Evolutionary conservation across 2,888 invertebrate species (phyloP).

Genomic region (Campopleginae sp.): DNA sequence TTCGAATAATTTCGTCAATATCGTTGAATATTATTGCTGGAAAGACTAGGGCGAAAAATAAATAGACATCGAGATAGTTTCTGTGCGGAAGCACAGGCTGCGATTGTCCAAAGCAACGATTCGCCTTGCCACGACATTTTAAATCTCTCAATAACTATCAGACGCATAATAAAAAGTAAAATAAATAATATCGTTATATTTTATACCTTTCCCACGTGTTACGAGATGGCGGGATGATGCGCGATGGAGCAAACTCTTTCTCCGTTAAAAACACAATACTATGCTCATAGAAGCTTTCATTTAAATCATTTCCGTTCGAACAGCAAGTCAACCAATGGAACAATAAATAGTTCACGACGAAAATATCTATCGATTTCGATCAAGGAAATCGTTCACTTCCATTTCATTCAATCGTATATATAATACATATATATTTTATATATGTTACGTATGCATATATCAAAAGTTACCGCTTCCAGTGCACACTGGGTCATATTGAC

Average conservation of each 20-base stretch:
- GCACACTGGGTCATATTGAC: too few relatives aligned
- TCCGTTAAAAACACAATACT: conserved; percentile 8
- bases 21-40: conserved; percentile 6
- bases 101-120: not conserved
- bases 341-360: conserved; percentile 69
- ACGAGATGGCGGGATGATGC: conserved; percentile 72
- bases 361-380: conserved; percentile 65
- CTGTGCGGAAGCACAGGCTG: not conserved
- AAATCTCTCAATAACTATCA: not conserved
- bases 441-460: conserved; percentile 19
- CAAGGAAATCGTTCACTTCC: conserved; percentile 48
- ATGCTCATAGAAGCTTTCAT: not conserved
- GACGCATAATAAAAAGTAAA: not conserved
- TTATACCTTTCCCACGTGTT: conserved; percentile 84
- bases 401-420: conserved; percentile 58
- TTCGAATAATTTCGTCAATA: not conserved
- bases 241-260: conserved; percentile 59
- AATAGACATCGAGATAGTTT: not conserved
- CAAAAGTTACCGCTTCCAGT: not conserved
- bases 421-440: conserved; percentile 19
- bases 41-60: conserved; percentile 14
- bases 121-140: not conserved
- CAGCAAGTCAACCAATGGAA: conserved; percentile 68
- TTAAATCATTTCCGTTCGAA: not conserved
- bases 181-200: conserved; percentile 61